Evolutionary conservation across 2,113 vertebrate genomes (phyloP).

Genomic region (Clarias batrachus): DNA sequence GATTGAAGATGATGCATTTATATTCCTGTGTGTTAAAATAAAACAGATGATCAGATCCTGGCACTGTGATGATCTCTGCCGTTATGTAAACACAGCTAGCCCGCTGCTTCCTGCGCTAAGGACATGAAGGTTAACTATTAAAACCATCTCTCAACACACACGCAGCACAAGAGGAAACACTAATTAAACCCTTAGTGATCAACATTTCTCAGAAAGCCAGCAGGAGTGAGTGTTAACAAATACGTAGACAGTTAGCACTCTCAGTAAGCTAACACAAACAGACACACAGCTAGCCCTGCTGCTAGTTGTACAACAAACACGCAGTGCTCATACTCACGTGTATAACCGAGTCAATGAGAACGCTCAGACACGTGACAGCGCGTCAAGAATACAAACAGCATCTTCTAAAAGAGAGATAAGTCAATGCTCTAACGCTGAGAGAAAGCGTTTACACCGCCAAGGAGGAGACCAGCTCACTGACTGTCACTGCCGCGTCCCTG

Average conservation of each 20-base stretch:
- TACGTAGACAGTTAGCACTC: too few species aligned
- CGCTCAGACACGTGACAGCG: constrained; percentile 7
- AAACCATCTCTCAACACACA: neutral
- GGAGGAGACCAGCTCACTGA: neutral
- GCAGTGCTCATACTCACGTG: constrained; percentile 47
- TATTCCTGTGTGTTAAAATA: neutral
- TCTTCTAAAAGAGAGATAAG: neutral
- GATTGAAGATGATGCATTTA: neutral
- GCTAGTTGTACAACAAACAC: neutral
- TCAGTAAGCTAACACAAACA: neutral
- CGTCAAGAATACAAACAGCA: constrained; percentile 27
- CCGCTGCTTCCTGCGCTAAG: neutral
- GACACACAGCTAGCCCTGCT: neutral
- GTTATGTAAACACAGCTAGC: constrained; percentile 8
- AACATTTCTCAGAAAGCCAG: neutral
- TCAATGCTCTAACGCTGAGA: neutral
- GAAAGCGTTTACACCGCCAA: neutral
- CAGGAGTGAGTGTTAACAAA: neutral
- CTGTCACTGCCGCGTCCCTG: neutral
- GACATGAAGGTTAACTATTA: neutral
- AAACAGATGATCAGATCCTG: neutral
- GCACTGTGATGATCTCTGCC: neutral
- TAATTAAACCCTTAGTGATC: neutral
- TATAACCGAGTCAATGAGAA: constrained; percentile 3
- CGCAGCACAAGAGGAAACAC: too few species aligned